Evolutionary conservation across 2,888 invertebrate species (phyloP).

Genomic region (Hydriomena furcata): DNA sequence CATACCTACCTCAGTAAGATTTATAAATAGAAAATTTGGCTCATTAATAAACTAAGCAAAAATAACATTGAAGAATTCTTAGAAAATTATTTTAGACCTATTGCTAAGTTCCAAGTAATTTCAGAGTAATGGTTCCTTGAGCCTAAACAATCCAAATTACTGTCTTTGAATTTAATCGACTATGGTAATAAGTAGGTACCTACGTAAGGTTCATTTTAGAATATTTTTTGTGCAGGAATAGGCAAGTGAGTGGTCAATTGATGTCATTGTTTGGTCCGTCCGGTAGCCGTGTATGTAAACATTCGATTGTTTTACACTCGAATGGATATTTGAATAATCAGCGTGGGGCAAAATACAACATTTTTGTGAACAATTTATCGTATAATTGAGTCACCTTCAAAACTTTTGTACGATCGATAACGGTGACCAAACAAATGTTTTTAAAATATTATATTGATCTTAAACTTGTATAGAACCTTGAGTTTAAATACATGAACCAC

Average conservation of each 20-base stretch:
- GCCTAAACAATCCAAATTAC: background rate
- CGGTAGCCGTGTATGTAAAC: conserved; percentile 19
- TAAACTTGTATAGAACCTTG: no score
- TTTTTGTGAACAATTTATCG: background rate
- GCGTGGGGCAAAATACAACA: conserved; percentile 1
- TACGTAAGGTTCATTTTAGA: no score
- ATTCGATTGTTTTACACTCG: conserved; percentile 17
- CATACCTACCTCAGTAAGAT: conserved; percentile 1
- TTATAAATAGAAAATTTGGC: conserved; percentile 19
- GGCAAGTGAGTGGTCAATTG: background rate
- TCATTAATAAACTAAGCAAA: conserved; percentile 2
- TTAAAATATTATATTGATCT: no score
- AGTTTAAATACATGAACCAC: no score
- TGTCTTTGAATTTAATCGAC: background rate
- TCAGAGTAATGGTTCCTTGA: background rate
- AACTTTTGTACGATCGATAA: no score
- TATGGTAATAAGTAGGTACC: no score
- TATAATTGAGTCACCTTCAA: background rate
- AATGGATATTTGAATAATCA: conserved; percentile 16
- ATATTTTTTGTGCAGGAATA: no score
- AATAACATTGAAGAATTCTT: conserved; percentile 1
- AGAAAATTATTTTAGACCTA: background rate
- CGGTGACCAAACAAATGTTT: no score
- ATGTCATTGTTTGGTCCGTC: conserved; percentile 19
- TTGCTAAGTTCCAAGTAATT: conserved; percentile 1